Base-by-base conservation (phyloP, 2,113 vertebrate genomes). In the Myiagra hebetior region DNA sequence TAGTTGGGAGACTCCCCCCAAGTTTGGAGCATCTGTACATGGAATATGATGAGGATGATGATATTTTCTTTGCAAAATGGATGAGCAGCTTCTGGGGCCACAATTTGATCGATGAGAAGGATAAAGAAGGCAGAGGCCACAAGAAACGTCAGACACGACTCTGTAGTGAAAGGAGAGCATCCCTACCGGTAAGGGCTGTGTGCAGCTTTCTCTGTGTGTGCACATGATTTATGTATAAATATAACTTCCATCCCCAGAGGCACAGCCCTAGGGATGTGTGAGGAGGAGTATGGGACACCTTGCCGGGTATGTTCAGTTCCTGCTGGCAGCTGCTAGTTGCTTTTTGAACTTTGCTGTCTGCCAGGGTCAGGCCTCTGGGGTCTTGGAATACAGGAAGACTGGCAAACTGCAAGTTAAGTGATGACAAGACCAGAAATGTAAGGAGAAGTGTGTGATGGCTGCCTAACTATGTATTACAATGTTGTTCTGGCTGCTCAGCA, bases 61-160 rank as follows among this genome's bases (percentile, higher is more conserved):
- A 99, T 81, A 98, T 99, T 14, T 99, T 98, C 95, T 99, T 99
- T 97, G 99, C 99, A 85, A 99, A 99, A 91, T 99, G 99, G 99
- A 99, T 99, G 99, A 99, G 99, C 95, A 99, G 99, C 87, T 99
- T 99, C 97, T 99, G 99, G 99, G 99, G 99, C 53, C 99, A 99
- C 76, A 98, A 97, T 53, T 97, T 98, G 65, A 97, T 97, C 0
- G 94, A 98, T 10, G 98, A 98, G 57, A 93, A 95, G 15, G 91
- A 97, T 87, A 98, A 98, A 81, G 98, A 98, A 21, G 93, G 97
- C 47, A 98, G 98, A 94, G 90, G 97, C 87, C 98, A 98, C 68
- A 98, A 98, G 96, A 98, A 98, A 89, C 96, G 73, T 63, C 92
- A 98, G 57, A 44, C 94, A 16, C 97, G 50, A 55, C 39, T 55